A percentile compares a stretch with the other conserved stretches of the same genome.
Evolutionary conservation across 1,140 invertebrate species (phyloP).

Genomic region (roundworm (Caenorhabditis elegans)): DNA sequence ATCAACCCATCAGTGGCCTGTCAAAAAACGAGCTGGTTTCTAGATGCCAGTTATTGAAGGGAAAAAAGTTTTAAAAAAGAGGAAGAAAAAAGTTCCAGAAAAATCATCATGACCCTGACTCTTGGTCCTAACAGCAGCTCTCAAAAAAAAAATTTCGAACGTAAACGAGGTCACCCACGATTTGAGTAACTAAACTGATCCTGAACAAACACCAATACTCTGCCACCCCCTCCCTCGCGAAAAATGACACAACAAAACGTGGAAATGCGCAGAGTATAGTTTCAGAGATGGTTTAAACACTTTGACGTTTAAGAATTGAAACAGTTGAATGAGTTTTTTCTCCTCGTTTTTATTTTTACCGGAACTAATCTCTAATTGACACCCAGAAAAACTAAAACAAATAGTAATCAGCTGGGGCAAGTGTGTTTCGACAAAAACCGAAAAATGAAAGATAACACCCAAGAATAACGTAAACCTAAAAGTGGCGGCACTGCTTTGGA

Average conservation of each 20-base stretch:
- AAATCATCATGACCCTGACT: no score
- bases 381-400: constrained; percentile 9
- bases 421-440: constrained; percentile 21
- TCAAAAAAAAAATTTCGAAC: neutral
- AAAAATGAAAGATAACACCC: constrained; percentile 23
- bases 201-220: constrained; percentile 25
- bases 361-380: constrained; percentile 28
- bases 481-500: neutral
- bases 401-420: constrained; percentile 23
- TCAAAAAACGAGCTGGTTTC: neutral
- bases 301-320: no score
- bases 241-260: neutral
- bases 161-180: constrained; percentile 26
- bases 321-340: no score
- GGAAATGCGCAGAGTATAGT: neutral
- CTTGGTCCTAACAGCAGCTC: neutral
- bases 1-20: neutral
- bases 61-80: neutral
- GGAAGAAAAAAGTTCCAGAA: no score
- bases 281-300: neutral
- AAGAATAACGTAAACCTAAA: constrained; percentile 9
- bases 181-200: constrained; percentile 31
- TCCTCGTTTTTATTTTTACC: no score
- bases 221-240: neutral
- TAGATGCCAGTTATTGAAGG: neutral